phyloP scores from a whole-genome alignment of 2,113 vertebrate species.

The Callopanchax toddi region DNA sequence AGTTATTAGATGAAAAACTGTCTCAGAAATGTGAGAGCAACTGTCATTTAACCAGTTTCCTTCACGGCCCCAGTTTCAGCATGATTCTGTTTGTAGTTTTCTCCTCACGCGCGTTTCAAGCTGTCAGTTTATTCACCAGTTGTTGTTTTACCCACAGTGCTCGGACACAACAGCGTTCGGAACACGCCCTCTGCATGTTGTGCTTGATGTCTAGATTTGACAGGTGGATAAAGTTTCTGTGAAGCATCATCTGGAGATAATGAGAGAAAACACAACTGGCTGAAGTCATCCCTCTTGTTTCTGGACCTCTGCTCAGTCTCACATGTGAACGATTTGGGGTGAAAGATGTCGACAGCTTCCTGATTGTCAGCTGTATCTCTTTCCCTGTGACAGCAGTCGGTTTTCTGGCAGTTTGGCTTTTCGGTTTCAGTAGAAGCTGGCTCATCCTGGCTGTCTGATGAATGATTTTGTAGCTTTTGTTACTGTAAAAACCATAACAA shows the following conservation, averaged over 20 bases:
- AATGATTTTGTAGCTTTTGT: constrained; percentile 32
- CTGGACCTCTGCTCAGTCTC: constrained; percentile 17
- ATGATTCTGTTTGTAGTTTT: neutral
- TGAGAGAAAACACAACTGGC: constrained; percentile 20
- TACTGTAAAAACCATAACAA: constrained; percentile 19
- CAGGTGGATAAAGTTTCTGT: constrained; percentile 50
- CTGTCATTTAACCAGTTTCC: neutral
- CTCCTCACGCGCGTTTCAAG: neutral
- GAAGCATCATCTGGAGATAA: constrained; percentile 49
- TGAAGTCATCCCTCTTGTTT: constrained; percentile 23
- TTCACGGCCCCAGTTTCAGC: neutral
- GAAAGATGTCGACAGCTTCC: constrained; percentile 36
- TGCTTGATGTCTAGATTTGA: constrained; percentile 32
- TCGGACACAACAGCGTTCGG: constrained; percentile 1
- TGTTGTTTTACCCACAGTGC: neutral
- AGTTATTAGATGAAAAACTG: neutral
- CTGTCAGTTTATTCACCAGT: neutral
- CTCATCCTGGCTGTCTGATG: constrained; percentile 26
- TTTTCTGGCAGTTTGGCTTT: constrained; percentile 25
- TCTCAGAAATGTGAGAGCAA: neutral
- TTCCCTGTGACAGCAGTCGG: constrained; percentile 11
- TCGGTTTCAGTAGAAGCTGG: constrained; percentile 30
- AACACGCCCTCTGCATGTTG: neutral
- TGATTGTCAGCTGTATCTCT: constrained; percentile 39
- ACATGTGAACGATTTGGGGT: constrained; percentile 26